Conservation (phyloP, 2,797 vertebrate species). For the Phataginus tricuspis region DNA sequence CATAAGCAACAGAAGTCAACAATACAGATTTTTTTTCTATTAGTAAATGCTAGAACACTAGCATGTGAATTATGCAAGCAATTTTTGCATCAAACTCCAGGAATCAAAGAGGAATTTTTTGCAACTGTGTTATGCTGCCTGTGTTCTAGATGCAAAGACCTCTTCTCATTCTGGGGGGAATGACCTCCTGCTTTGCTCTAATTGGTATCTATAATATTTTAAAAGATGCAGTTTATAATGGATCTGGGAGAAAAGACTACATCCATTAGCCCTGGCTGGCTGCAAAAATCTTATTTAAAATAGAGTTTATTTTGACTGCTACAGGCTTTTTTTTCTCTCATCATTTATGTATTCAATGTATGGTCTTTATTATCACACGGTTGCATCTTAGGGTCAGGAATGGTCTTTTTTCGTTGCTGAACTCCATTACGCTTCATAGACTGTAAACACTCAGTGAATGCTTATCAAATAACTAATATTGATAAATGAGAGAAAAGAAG, state of each 20-base stretch:
- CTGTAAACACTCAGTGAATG: fast-evolving
- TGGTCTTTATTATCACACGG: background rate
- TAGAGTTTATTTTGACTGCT: background rate
- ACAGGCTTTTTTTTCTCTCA: background rate
- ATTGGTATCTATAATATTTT: background rate
- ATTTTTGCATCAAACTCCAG: background rate
- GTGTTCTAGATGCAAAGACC: background rate
- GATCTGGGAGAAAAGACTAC: background rate
- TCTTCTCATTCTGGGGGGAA: fast-evolving
- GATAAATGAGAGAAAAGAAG: background rate
- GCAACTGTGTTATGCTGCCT: fast-evolving
- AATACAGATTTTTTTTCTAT: too few species aligned
- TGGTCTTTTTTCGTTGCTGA: background rate
- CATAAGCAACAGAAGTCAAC: too few species aligned
- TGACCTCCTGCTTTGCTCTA: background rate
- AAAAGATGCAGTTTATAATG: background rate
- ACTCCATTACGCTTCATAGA: background rate
- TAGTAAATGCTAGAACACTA: background rate
- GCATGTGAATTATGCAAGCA: background rate
- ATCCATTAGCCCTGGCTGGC: too few species aligned
- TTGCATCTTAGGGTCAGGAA: background rate
- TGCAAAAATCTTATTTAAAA: background rate
- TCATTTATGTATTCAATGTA: background rate
- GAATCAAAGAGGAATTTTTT: background rate
- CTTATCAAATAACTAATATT: background rate